phyloP scores from a whole-genome alignment of 2,113 vertebrate species.

The Chionis minor region DNA sequence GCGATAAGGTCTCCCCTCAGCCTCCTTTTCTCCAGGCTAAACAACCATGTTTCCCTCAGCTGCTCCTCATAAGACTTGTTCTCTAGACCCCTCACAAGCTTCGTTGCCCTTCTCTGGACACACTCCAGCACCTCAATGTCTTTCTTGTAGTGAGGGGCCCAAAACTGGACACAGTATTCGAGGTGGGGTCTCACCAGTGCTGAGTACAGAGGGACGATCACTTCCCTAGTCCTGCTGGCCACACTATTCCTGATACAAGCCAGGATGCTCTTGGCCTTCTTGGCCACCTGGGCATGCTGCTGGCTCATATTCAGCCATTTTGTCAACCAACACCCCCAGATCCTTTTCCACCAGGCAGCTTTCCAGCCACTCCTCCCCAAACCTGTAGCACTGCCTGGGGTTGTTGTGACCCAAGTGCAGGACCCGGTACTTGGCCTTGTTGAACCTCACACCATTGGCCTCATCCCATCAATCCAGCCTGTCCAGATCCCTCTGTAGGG shows the following conservation, averaged over 20 bases:
- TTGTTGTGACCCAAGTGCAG: neutral
- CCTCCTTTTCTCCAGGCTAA: neutral
- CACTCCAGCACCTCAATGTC: neutral
- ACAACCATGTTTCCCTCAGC: neutral
- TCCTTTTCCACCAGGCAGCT: neutral
- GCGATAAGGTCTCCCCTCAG: neutral
- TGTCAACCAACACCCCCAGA: neutral
- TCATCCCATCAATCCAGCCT: accelerated
- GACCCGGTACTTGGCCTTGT: neutral
- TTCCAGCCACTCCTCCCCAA: neutral
- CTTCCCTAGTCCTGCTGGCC: neutral
- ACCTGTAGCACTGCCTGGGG: neutral
- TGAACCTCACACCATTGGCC: neutral
- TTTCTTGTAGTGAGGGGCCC: neutral
- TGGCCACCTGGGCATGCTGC: neutral
- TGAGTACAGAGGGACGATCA: neutral
- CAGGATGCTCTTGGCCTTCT: neutral
- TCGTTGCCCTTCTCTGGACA: neutral
- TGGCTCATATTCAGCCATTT: neutral
- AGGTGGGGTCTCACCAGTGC: neutral
- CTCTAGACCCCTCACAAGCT: neutral
- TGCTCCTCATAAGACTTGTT: neutral
- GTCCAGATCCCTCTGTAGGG: neutral
- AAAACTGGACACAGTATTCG: neutral
- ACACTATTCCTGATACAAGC: neutral